Evolutionary conservation across 2,888 invertebrate species (phyloP), one percentile per base, ranked within the genome.

Genomic region (Bellardia bayeri): DNA sequence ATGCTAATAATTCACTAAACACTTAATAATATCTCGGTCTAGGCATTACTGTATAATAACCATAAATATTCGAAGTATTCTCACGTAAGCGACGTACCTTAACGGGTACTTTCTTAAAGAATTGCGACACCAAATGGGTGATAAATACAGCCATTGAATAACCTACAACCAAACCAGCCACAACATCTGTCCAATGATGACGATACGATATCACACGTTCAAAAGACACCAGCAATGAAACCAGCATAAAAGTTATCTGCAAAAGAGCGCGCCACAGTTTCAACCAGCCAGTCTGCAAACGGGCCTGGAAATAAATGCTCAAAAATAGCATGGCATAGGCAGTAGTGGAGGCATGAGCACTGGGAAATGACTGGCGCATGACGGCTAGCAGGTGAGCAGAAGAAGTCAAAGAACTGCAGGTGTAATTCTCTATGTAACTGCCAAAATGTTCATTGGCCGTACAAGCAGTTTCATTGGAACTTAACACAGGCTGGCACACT

Each of bases 281-380:
- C 33, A 92, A 74, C 89, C 90, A 90, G 8, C 89, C 71, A 0
- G 90, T 89, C 49, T 88, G 88, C 33, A 92, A 66, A 4, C 92
- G 90, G 3, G 91, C 91, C 86, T 92, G 92, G 13, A 90, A 88
- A 63, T 92, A 92, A 58, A 89, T 89, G 16, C 89, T 75, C 13
- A 92, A 75, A 63, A 92, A 92, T 40, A 82, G 56, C 92, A 92
- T 92, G 51, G 92, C 91, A 76, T 92, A 91, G 71, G 89, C 85
- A 4, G 90, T 88, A 33, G 87, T 88, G 14, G 90, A 76, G 11
- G 89, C 90, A 45, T 88, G 90, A 4, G 91, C 90, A 64, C 92
- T 92, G 63, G 92, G 92, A 74, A 92, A 92, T 2, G 92, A 92
- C 71, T 91, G 92, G 0, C 91, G 91, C 80, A 92, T 90, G 42